Evolutionary conservation across 2,888 invertebrate genomes (phyloP).

Genomic region (Sabellastarte sp.): DNA sequence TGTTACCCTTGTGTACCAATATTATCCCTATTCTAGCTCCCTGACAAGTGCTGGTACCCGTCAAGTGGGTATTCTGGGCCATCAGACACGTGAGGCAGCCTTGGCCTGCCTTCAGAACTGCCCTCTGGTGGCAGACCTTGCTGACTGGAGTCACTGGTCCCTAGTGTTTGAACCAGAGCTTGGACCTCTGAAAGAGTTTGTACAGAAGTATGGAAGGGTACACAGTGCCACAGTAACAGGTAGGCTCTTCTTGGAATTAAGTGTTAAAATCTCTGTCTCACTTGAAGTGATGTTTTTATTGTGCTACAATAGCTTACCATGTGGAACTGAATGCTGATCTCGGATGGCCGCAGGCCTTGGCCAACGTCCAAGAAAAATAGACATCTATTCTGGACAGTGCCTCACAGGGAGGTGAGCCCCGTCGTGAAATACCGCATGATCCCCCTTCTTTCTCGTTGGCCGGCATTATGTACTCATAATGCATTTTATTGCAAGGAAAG

Average conservation of each 20-base stretch:
- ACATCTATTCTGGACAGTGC: not conserved
- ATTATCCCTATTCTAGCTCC: too few relatives aligned
- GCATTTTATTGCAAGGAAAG: too few relatives aligned
- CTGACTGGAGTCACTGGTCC: conserved; percentile 51
- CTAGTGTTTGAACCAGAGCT: conserved; percentile 52
- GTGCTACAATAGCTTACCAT: too few relatives aligned
- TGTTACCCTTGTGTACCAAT: too few relatives aligned
- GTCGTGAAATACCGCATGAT: too few relatives aligned
- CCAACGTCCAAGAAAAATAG: too few relatives aligned
- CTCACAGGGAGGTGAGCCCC: not conserved
- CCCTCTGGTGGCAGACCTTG: conserved; percentile 50
- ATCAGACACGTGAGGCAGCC: conserved; percentile 47
- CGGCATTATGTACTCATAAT: too few relatives aligned
- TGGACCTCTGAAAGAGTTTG: conserved; percentile 49
- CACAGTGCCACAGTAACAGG: conserved; percentile 20
- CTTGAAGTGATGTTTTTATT: not conserved
- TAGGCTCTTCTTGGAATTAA: too few relatives aligned
- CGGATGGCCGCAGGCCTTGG: too few relatives aligned
- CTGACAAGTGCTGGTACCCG: too few relatives aligned
- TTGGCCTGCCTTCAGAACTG: conserved; percentile 50
- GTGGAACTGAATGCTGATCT: too few relatives aligned
- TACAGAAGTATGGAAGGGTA: conserved; percentile 50
- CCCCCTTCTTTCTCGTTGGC: not conserved
- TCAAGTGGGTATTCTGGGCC: conserved; percentile 46
- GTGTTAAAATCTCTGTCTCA: too few relatives aligned